Evolutionary conservation across 2,113 vertebrate species (phyloP).

Genomic region (Rhinolophus ferrumequinum): DNA sequence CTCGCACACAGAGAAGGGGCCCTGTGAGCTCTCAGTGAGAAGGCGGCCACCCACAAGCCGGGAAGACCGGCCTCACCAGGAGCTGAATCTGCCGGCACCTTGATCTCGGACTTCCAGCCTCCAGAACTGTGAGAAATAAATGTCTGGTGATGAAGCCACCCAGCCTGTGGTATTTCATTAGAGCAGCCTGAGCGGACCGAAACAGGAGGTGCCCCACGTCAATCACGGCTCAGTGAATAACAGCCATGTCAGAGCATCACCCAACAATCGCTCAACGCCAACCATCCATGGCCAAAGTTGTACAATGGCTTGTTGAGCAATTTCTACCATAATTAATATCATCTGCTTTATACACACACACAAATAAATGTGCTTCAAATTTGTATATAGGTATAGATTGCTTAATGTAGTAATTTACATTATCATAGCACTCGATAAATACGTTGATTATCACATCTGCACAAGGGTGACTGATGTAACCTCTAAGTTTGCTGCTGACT

Average conservation of each 20-base stretch:
- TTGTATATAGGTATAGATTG: neutral
- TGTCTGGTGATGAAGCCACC: too few relatives aligned
- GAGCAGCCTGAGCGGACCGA: too few relatives aligned
- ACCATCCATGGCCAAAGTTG: rapidly evolving
- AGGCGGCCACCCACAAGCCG: neutral
- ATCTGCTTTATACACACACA: neutral
- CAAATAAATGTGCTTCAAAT: neutral
- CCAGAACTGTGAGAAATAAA: neutral
- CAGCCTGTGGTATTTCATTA: neutral
- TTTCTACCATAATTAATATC: neutral
- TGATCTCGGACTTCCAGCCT: neutral
- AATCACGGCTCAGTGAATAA: neutral
- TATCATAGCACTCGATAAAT: neutral
- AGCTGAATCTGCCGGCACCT: neutral
- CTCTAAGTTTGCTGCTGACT: neutral
- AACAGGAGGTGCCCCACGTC: neutral
- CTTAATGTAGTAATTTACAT: neutral
- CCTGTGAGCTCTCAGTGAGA: neutral
- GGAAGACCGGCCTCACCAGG: neutral
- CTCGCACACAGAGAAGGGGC: neutral
- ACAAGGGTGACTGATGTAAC: neutral
- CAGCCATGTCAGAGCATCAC: neutral
- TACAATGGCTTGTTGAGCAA: neutral
- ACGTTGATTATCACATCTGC: rapidly evolving
- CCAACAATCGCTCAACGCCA: neutral